phyloP scores from a whole-genome alignment of 2,113 vertebrate species.

The Carollia perspicillata region DNA sequence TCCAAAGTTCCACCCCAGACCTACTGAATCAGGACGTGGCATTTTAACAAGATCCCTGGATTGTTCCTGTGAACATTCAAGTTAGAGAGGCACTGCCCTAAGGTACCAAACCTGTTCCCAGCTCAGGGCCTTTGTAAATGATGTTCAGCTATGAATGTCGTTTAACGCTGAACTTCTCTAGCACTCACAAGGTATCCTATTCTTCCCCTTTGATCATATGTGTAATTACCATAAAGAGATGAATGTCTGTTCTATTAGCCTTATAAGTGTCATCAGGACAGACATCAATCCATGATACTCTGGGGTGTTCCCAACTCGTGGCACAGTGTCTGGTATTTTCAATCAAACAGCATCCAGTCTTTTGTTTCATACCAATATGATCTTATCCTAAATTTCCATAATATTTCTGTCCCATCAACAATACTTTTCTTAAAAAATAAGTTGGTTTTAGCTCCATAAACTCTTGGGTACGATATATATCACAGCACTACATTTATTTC shows the following conservation, averaged over 20 bases:
- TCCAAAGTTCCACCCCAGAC: slow-evolving; percentile 11
- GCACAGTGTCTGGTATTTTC: slow-evolving; percentile 8
- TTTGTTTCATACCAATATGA: slow-evolving; percentile 2
- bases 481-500: neutral
- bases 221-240: slow-evolving; percentile 34
- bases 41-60: slow-evolving; percentile 50
- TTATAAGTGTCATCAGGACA: neutral
- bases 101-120: slow-evolving; percentile 29
- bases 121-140: neutral
- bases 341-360: neutral
- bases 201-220: neutral
- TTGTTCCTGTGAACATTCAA: slow-evolving; percentile 30
- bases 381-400: slow-evolving; percentile 33
- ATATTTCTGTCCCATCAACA: neutral
- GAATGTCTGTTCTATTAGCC: neutral
- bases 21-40: slow-evolving; percentile 47
- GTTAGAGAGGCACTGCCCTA: slow-evolving; percentile 35
- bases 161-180: neutral
- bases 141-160: neutral
- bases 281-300: neutral
- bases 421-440: slow-evolving; percentile 18
- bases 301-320: neutral
- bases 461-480: neutral
- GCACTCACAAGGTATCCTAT: neutral
- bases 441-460: slow-evolving; percentile 3